Conservation (phyloP, 2,797 vertebrate genomes). For the Chlorospingus flavigularis region DNA sequence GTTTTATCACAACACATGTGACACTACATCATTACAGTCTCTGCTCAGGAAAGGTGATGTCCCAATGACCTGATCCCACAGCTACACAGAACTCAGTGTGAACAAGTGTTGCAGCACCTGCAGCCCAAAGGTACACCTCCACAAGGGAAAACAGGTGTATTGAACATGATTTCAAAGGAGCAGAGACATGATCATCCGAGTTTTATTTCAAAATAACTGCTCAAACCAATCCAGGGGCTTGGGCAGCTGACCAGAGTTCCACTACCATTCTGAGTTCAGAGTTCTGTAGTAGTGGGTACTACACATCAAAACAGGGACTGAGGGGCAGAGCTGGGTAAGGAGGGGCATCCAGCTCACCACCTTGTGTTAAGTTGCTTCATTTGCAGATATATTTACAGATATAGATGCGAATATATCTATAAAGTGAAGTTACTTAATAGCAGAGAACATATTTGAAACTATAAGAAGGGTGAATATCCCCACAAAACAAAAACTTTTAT, state of each 20-base stretch:
- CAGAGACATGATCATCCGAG: background rate
- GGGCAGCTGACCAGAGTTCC: background rate
- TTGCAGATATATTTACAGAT: background rate
- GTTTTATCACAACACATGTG: background rate
- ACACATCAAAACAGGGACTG: background rate
- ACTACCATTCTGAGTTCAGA: background rate
- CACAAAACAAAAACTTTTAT: background rate
- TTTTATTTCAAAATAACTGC: background rate
- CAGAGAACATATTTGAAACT: background rate
- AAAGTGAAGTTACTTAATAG: background rate
- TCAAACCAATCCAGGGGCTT: background rate
- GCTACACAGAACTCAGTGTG: background rate
- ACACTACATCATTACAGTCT: background rate
- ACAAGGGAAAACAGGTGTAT: accelerated
- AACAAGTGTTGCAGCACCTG: background rate
- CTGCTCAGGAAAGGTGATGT: background rate
- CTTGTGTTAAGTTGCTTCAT: background rate
- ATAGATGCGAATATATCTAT: background rate
- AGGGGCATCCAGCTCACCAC: background rate
- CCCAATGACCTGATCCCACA: background rate
- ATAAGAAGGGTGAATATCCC: background rate
- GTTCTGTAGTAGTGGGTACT: background rate
- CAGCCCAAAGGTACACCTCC: background rate
- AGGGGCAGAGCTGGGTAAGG: background rate
- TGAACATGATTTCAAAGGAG: background rate